Conservation (phyloP, 2,888 invertebrate genomes). For the Orchesellides sinensis region DNA sequence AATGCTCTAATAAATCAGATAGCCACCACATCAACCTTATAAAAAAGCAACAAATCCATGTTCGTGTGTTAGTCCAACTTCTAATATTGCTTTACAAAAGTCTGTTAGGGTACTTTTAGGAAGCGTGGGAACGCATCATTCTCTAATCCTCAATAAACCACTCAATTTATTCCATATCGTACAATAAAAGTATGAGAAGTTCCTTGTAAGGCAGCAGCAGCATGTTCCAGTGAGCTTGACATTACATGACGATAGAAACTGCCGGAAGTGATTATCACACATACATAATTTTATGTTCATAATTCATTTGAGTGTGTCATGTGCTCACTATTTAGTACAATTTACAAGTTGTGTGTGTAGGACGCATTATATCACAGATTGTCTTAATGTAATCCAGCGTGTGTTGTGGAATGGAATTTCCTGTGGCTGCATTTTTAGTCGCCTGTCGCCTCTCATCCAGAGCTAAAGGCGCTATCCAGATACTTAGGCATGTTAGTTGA, state of each 20-base stretch:
- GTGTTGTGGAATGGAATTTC: conserved; percentile 4
- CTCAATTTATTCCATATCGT: conserved; percentile 19
- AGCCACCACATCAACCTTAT: too few relatives aligned
- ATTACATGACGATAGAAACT: not conserved
- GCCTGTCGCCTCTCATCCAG: not conserved
- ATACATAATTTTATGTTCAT: not conserved
- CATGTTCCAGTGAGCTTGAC: not conserved
- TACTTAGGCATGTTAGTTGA: not conserved
- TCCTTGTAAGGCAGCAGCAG: not conserved
- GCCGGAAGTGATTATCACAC: conserved; percentile 49
- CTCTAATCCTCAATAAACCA: not conserved
- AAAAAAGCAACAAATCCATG: not conserved
- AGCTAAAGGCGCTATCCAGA: not conserved
- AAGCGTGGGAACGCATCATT: conserved; percentile 42
- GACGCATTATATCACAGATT: not conserved
- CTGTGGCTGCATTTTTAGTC: not conserved
- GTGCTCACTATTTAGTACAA: too few relatives aligned
- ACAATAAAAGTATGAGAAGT: too few relatives aligned
- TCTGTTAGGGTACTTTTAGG: not conserved
- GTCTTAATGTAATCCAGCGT: not conserved
- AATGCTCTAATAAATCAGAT: too few relatives aligned
- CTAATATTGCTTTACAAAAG: not conserved
- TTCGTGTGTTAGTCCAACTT: not conserved
- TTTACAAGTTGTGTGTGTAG: too few relatives aligned
- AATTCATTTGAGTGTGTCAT: not conserved